Evolutionary conservation across 1,140 invertebrate genomes (phyloP).

Genomic region (Cherax quadricarinatus): DNA sequence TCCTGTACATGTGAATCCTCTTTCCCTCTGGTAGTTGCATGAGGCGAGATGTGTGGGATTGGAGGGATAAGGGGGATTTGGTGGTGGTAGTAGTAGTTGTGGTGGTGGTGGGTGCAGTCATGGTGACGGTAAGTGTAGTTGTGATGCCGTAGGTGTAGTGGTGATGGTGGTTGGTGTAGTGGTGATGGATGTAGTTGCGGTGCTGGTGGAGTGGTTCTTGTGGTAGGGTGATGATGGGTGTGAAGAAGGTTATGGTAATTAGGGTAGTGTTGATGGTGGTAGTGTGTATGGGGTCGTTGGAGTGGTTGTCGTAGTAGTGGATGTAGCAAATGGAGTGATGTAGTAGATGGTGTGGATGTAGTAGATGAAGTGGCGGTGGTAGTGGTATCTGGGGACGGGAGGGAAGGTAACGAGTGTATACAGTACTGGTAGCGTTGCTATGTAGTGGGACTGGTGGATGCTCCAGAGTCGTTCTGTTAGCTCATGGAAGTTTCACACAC

Average conservation of each 20-base stretch:
- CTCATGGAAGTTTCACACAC: no score
- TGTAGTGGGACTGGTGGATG: no score
- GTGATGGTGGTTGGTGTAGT: neutral
- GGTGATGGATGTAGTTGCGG: neutral
- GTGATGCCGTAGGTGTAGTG: neutral
- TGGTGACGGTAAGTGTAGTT: neutral
- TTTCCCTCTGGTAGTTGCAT: conserved; percentile 38
- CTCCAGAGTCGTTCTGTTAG: no score
- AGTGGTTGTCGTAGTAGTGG: no score
- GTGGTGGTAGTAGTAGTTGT: neutral
- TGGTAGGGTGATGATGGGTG: neutral
- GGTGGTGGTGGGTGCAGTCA: neutral
- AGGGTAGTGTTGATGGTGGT: neutral
- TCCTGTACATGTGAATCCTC: conserved; percentile 49
- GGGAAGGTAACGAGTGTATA: no score
- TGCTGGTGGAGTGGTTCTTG: neutral
- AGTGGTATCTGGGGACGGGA: neutral
- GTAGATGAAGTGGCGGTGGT: neutral
- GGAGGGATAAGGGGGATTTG: neutral
- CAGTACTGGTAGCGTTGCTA: no score
- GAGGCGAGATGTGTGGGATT: neutral
- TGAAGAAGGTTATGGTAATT: neutral
- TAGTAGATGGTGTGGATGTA: neutral
- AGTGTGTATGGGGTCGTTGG: no score
- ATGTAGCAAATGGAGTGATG: neutral